Evolutionary conservation across 2,888 invertebrate genomes (phyloP).

Genomic region (Oligia latruncula): DNA sequence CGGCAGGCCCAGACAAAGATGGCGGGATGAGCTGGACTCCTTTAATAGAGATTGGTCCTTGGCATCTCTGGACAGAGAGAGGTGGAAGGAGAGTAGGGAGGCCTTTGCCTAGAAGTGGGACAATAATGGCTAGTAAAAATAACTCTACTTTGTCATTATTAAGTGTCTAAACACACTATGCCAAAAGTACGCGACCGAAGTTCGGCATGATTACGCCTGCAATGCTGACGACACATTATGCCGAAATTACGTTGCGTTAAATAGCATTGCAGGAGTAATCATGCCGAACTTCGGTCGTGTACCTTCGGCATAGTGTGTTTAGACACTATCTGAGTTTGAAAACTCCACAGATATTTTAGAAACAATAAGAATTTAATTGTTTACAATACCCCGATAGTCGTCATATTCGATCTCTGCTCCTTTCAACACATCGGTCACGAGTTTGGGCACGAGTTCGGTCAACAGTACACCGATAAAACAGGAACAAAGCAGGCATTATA

Average conservation of each 20-base stretch:
- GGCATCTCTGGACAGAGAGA: background rate
- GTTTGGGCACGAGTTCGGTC: constrained; percentile 63
- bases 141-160: background rate
- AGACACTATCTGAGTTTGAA: background rate
- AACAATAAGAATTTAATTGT: background rate
- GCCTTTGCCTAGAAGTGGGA: background rate
- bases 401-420: background rate
- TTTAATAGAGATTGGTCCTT: background rate
- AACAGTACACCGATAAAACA: constrained; percentile 31
- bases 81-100: background rate
- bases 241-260: no score
- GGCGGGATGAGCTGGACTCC: background rate
- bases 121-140: background rate
- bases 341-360: no score
- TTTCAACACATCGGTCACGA: constrained; percentile 30
- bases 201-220: no score
- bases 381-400: background rate
- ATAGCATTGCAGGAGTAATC: no score
- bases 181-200: no score
- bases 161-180: no score
- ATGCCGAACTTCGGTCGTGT: no score
- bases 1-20: background rate
- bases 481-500: constrained; percentile 53
- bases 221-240: no score
- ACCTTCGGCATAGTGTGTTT: no score